These are phyloP conservation scores for Archaeoteleia sp. DNA, from an alignment of 2,888 invertebrate species.

Conservation along the genomic window DNA sequence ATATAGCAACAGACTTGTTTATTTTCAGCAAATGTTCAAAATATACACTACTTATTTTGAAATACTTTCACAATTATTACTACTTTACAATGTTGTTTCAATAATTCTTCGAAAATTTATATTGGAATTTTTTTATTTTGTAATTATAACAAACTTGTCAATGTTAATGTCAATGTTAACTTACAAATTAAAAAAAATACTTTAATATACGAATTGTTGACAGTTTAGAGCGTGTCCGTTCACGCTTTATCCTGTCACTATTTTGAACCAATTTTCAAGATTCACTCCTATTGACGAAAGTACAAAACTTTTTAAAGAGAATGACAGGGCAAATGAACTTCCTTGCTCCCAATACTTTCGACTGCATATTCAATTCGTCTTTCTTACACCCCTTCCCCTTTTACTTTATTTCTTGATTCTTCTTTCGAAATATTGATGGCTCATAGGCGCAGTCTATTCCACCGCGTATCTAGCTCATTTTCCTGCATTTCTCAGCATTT, in stretches of 20 bases:
- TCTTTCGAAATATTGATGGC: slow-evolving; percentile 44
- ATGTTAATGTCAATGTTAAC: no score
- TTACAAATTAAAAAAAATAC: slow-evolving; percentile 7
- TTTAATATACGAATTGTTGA: no score
- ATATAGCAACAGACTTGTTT: no score
- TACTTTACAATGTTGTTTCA: no score
- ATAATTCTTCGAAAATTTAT: no score
- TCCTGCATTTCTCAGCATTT: slow-evolving; percentile 21
- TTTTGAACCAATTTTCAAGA: slow-evolving; percentile 20
- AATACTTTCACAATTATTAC: no score
- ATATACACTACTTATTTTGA: no score
- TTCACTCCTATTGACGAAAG: slow-evolving; percentile 13
- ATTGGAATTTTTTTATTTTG: no score
- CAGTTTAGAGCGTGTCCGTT: slow-evolving; percentile 9
- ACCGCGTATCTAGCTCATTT: slow-evolving; percentile 43
- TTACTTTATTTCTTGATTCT: slow-evolving; percentile 22
- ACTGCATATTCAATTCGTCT: slow-evolving; percentile 32
- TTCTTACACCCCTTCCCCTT: slow-evolving; percentile 33
- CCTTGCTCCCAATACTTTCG: slow-evolving; percentile 31
- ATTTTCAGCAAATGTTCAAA: no score
- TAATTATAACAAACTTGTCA: no score
- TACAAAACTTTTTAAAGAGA: slow-evolving; percentile 25
- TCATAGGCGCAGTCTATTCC: slow-evolving; percentile 14
- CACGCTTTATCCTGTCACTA: slow-evolving; percentile 12
- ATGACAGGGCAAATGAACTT: slow-evolving; percentile 39